Percentiles rank a stretch among this genome's conserved stretches.
Evolutionary conservation across 2,888 invertebrate genomes (phyloP).

Genomic region (Colostygia pectinataria): DNA sequence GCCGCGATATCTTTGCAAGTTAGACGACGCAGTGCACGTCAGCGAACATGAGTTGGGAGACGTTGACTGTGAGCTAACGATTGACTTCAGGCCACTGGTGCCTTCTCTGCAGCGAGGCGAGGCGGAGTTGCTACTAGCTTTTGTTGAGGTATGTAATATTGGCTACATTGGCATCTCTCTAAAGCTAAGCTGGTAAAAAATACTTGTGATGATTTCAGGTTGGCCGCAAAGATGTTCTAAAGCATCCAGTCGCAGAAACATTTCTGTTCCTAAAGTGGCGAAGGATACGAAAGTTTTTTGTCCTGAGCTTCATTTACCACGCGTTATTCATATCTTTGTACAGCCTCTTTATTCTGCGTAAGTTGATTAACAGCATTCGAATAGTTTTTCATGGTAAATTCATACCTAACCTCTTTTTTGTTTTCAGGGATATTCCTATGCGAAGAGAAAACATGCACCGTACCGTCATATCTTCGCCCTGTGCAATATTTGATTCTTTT

Average conservation of each 20-base stretch:
- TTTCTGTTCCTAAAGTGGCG: constrained; percentile 93
- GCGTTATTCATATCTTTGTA: constrained; percentile 89
- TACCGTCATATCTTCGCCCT: constrained; percentile 65
- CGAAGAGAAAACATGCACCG: constrained; percentile 65
- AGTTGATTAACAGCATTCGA: constrained; percentile 43
- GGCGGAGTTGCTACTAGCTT: constrained; percentile 86
- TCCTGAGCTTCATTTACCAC: constrained; percentile 90
- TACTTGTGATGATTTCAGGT: constrained; percentile 66
- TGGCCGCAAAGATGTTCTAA: constrained; percentile 89
- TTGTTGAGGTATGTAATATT: constrained; percentile 85
- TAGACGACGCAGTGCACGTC: constrained; percentile 89
- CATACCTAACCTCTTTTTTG: no score
- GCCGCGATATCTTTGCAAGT: constrained; percentile 86
- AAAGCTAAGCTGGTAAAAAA: no score
- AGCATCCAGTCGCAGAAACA: constrained; percentile 93
- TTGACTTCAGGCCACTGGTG: constrained; percentile 83
- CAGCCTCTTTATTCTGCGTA: constrained; percentile 87
- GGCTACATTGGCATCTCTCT: no score
- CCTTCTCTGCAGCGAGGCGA: constrained; percentile 85
- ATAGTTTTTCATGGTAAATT: no score
- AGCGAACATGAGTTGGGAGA: constrained; percentile 94
- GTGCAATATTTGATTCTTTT: constrained; percentile 85
- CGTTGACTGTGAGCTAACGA: constrained; percentile 90
- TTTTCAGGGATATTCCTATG: constrained; percentile 80
- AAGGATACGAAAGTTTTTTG: constrained; percentile 90